Conservation (phyloP, 1,140 invertebrate genomes). For the Drosophila sp. region DNA sequence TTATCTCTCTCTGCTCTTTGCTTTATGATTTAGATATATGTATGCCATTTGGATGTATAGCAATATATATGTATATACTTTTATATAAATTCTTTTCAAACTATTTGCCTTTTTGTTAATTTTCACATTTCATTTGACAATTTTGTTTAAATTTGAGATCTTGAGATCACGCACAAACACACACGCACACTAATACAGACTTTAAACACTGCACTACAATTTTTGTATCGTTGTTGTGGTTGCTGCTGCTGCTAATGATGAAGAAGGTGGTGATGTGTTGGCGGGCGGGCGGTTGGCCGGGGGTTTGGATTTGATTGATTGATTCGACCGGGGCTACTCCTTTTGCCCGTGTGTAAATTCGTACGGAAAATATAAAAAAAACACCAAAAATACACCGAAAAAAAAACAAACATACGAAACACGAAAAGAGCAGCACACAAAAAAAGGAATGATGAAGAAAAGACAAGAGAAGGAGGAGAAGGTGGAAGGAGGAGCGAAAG, state of each 20-base stretch:
- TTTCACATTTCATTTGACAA: conserved; percentile 24
- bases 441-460: neutral
- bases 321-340: conserved; percentile 12
- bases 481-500: conserved; percentile 61
- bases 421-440: neutral
- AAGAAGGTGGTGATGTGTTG: neutral
- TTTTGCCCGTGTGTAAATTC: conserved; percentile 1
- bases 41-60: conserved; percentile 4
- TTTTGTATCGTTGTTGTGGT: conserved; percentile 33
- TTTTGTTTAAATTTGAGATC: conserved; percentile 24
- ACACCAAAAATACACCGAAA: conserved; percentile 8
- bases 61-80: neutral
- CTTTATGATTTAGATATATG: conserved; percentile 19
- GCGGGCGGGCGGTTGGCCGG: neutral
- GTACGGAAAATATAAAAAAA: neutral
- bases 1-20: conserved; percentile 8
- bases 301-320: neutral
- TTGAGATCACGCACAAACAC: conserved; percentile 3
- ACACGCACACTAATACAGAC: conserved; percentile 5
- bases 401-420: neutral
- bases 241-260: neutral
- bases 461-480: neutral
- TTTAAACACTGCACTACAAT: conserved; percentile 35
- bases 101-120: conserved; percentile 12
- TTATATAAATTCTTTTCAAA: conserved; percentile 24